Base-by-base conservation (phyloP, 1,140 invertebrate genomes). In the Drosophila bocqueti region DNA sequence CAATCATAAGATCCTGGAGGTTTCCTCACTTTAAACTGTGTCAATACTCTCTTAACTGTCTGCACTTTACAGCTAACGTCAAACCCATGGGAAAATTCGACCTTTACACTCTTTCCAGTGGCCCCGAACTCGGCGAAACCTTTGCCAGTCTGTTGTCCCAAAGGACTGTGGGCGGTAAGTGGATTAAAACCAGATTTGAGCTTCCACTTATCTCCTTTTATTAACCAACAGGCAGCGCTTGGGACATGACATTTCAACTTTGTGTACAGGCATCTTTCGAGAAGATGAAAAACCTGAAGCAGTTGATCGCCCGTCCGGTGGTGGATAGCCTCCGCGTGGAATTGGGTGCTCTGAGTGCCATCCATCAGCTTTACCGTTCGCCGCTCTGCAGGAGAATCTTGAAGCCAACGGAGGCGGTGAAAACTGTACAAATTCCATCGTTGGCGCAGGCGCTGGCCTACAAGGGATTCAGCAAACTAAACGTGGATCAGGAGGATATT, bases 401-500 rank as follows among this genome's bases (percentile, higher is more conserved):
- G 57, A 91, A 78, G 61, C 91, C 91, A 5, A 62, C 78, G 13
- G 71, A 86, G 21, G 47, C 63, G 15, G 58, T 79, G 4, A 65
- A 31, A 15, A 58, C 3, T 43, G 18, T 11, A 49, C 65, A 63
- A 31, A 62, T 77, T 26, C 50, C 45, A 36, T 65, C 63, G 18
- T 4, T 54, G 18, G 52, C 34, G 4, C 42, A 69, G 15, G 29
- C 59, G 11, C 49, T 75, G 4, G 11, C 21, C 11, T 91, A 82
- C 18, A 89, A 81, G 45, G 87, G 87, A 29, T 94, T 90, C 52
- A 83, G 86, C 4, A 79, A 83, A 26, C 64, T 95, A 3, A 95
- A 95, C 90, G 29, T 76, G 1, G 92, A 92, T 43, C 96, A 96
- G 84, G 69, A 87, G 16, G 87, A 94, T 36, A 94, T 94, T 31